phyloP scores from a whole-genome alignment of 2,888 invertebrate species.

The Drosophila glabriapex region DNA sequence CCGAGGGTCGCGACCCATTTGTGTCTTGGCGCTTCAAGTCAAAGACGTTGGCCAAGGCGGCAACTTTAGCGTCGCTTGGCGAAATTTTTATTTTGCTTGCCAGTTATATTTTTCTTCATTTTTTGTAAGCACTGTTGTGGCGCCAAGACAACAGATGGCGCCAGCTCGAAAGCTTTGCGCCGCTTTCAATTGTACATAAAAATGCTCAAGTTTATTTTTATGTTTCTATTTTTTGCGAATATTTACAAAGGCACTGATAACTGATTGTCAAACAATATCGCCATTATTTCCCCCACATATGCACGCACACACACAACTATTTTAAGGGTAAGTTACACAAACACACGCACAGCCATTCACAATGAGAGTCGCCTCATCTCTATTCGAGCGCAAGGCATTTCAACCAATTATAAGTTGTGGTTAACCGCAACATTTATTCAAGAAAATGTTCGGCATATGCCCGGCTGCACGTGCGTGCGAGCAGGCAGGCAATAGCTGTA shows the following conservation, averaged over 20 bases:
- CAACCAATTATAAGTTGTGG: constrained; percentile 86
- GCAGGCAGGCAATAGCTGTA: constrained; percentile 38
- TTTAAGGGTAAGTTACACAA: constrained; percentile 54
- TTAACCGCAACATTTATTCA: constrained; percentile 85
- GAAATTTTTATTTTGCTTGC: constrained; percentile 36
- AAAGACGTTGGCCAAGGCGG: constrained; percentile 61
- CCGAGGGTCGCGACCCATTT: constrained; percentile 25
- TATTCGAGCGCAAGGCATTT: constrained; percentile 74
- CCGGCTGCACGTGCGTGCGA: constrained; percentile 52
- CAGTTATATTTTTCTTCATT: constrained; percentile 17
- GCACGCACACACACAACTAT: constrained; percentile 9
- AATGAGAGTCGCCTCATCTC: constrained; percentile 38
- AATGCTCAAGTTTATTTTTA: not conserved
- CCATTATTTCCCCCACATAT: constrained; percentile 26
- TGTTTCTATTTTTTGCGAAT: not conserved
- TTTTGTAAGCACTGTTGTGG: constrained; percentile 29
- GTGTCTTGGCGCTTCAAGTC: constrained; percentile 48
- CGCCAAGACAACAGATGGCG: constrained; percentile 60
- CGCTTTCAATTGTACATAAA: constrained; percentile 8
- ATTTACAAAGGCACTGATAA: constrained; percentile 1
- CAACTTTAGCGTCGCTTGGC: constrained; percentile 61
- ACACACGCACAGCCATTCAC: constrained; percentile 18
- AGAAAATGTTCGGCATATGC: constrained; percentile 79
- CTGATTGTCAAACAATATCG: constrained; percentile 24
- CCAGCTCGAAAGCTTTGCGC: constrained; percentile 62